phyloP scores from a whole-genome alignment of 2,113 vertebrate species.

The Condylura cristata region DNA sequence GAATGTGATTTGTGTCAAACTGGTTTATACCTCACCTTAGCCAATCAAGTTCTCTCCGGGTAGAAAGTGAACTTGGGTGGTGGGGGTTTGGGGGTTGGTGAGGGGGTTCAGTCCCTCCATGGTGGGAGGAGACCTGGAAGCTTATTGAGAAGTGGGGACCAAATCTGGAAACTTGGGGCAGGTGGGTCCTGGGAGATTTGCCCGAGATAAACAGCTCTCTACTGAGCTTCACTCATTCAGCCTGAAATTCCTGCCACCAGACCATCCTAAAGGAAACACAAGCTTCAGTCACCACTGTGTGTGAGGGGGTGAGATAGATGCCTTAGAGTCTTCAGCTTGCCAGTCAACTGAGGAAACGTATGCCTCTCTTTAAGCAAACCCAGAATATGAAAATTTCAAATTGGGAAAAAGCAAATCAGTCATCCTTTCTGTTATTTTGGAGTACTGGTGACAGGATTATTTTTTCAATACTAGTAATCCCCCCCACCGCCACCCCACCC shows the following conservation, averaged over 20 bases:
- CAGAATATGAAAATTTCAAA: neutral
- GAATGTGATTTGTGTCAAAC: slow-evolving; percentile 55
- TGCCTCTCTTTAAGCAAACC: neutral
- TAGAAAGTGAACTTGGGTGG: neutral
- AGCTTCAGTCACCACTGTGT: neutral
- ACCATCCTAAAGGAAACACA: neutral
- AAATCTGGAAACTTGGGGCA: neutral
- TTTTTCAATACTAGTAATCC: neutral
- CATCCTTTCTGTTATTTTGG: neutral
- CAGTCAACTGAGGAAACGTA: neutral
- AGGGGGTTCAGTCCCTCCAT: neutral
- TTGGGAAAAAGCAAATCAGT: neutral
- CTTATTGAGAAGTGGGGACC: neutral
- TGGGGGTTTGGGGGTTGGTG: no score
- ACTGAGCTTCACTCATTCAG: neutral
- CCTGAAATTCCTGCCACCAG: neutral
- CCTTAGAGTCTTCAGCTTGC: neutral
- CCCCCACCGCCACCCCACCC: no score
- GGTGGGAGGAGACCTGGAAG: neutral
- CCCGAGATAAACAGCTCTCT: neutral
- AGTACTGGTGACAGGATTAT: neutral
- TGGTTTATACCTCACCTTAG: slow-evolving; percentile 48
- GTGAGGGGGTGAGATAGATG: neutral
- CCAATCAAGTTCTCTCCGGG: neutral
- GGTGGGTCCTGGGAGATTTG: neutral